Percentiles rank a stretch among this genome's conserved stretches.
These are phyloP conservation scores for Macrocentrus cingulum DNA, from an alignment of 1,140 invertebrate species.

Conservation along the genomic window DNA sequence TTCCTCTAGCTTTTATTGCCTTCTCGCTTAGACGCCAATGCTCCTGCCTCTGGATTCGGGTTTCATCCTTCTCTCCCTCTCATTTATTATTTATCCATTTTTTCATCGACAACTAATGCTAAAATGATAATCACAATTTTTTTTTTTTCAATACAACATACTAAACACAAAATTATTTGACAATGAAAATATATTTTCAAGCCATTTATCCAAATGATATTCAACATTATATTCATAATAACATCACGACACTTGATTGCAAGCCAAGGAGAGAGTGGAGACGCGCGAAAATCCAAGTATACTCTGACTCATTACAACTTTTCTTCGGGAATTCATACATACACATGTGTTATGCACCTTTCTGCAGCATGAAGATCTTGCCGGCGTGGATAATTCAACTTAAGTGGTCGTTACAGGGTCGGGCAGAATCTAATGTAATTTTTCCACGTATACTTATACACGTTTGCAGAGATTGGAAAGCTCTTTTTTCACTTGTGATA, in stretches of 20 bases:
- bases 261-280: neutral
- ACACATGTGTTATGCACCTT: neutral
- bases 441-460: conserved; percentile 11
- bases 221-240: too few relatives aligned
- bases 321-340: neutral
- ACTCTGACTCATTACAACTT: too few relatives aligned
- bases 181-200: too few relatives aligned
- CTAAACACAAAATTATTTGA: neutral
- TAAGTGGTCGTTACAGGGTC: conserved; percentile 35
- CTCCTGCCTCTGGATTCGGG: conserved; percentile 27
- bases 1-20: conserved; percentile 44
- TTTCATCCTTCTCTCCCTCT: conserved; percentile 28
- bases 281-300: neutral
- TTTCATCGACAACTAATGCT: neutral
- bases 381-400: conserved; percentile 37
- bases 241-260: too few relatives aligned
- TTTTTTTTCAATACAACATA: neutral
- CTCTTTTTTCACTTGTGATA: neutral
- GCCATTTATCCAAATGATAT: too few relatives aligned
- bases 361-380: conserved; percentile 4
- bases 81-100: conserved; percentile 1
- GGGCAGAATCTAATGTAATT: conserved; percentile 26
- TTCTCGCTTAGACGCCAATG: conserved; percentile 34
- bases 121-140: neutral
- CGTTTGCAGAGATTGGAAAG: conserved; percentile 15